Percentiles rank a stretch among this genome's conserved stretches.
These are phyloP conservation scores for Nothocercus julius DNA, from an alignment of 2,113 vertebrate species.

Conservation along the genomic window DNA sequence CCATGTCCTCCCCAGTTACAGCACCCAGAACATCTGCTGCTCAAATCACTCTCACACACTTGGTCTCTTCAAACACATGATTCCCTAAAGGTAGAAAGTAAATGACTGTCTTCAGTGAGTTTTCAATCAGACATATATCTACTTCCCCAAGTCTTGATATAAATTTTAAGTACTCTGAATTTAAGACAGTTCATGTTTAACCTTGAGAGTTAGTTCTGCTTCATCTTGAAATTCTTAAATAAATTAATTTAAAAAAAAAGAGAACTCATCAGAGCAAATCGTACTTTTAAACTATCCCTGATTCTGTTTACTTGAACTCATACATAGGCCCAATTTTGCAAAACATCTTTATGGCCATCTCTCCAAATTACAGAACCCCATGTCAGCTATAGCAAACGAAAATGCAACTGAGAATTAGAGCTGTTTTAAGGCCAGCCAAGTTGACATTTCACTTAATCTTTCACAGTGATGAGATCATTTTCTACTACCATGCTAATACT, in stretches of 20 bases:
- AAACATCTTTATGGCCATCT: slow-evolving; percentile 57
- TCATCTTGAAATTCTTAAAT: slow-evolving; percentile 4
- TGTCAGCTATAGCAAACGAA: slow-evolving; percentile 58
- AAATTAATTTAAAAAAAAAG: not conserved
- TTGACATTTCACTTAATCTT: slow-evolving; percentile 72
- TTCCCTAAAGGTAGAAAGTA: not conserved
- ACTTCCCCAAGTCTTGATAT: not conserved
- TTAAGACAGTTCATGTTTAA: not conserved
- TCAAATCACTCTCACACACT: not conserved
- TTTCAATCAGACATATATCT: not conserved
- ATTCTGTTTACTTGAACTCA: not conserved
- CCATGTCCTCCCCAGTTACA: not conserved
- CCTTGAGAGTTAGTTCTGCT: not conserved
- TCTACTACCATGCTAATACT: slow-evolving; percentile 58
- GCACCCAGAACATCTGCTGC: not conserved
- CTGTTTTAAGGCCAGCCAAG: slow-evolving; percentile 67
- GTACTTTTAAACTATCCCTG: not conserved
- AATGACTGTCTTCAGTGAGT: not conserved
- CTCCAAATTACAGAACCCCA: slow-evolving; percentile 59
- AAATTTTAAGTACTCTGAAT: not conserved
- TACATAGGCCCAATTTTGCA: slow-evolving; percentile 26
- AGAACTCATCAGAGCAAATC: not conserved
- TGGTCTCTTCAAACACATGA: not conserved
- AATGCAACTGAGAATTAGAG: slow-evolving; percentile 54
- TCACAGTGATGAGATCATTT: slow-evolving; percentile 71